These are phyloP conservation scores for Troides aeacus DNA, from an alignment of 2,888 invertebrate species.

Conservation along the genomic window DNA sequence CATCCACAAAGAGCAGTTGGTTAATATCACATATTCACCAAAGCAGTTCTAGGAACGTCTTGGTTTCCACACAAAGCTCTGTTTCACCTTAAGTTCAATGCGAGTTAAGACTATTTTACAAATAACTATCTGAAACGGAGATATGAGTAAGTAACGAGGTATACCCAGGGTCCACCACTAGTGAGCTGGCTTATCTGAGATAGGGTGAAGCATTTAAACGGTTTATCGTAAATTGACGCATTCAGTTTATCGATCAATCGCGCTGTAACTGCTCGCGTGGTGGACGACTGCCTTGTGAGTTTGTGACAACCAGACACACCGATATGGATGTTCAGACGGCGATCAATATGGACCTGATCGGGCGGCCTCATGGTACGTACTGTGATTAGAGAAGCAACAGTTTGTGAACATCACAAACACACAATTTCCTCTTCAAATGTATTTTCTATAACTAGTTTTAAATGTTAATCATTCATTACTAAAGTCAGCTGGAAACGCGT, in stretches of 20 bases:
- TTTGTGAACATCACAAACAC: too few species aligned
- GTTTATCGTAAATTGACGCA: conserved; percentile 70
- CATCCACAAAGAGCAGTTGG: too few species aligned
- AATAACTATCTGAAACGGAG: too few species aligned
- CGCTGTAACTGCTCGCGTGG: conserved; percentile 21
- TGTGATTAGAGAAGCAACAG: not conserved
- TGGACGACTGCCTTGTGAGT: conserved; percentile 6
- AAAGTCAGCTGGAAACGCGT: too few species aligned
- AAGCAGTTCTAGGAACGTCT: too few species aligned
- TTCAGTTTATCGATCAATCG: conserved; percentile 49
- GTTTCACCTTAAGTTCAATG: too few species aligned
- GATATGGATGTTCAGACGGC: conserved; percentile 35
- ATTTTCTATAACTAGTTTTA: too few species aligned
- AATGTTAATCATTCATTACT: too few species aligned
- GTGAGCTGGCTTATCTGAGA: conserved; percentile 54
- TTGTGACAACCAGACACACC: not conserved
- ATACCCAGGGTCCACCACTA: conserved; percentile 14
- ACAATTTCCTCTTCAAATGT: too few species aligned
- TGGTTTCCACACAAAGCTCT: too few species aligned
- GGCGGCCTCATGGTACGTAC: conserved; percentile 48
- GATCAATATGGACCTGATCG: conserved; percentile 51
- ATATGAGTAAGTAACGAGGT: not conserved
- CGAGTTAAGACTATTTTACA: too few species aligned
- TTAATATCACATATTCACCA: too few species aligned
- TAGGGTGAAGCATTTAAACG: conserved; percentile 46